phyloP scores from a whole-genome alignment of 2,113 vertebrate genomes.

The Nothoprocta perdicaria region DNA sequence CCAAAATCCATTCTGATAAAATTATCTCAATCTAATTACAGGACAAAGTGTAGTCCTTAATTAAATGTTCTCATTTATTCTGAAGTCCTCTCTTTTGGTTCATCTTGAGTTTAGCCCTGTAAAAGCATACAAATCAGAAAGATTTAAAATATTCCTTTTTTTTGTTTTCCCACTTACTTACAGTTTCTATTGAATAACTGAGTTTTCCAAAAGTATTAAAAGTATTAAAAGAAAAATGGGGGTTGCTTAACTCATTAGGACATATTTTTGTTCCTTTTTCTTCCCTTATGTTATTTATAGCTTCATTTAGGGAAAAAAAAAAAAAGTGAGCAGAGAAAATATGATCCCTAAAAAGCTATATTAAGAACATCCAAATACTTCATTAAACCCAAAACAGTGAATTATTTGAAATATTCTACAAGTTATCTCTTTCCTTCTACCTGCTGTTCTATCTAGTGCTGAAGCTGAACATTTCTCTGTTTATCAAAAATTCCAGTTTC shows the following conservation, averaged over 20 bases:
- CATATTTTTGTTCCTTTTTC: conserved; percentile 6
- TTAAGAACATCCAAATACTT: background rate
- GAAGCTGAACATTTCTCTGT: background rate
- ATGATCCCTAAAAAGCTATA: background rate
- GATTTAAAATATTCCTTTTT: background rate
- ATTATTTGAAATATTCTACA: conserved; percentile 26
- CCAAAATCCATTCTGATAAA: conserved; percentile 61
- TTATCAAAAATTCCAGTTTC: background rate
- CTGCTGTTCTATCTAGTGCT: background rate
- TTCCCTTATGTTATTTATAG: background rate
- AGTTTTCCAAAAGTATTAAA: conserved; percentile 3
- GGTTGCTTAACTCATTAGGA: conserved; percentile 36
- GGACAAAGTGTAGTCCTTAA: conserved; percentile 51
- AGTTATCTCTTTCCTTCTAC: background rate
- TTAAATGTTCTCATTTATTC: conserved; percentile 63
- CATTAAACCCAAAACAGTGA: background rate
- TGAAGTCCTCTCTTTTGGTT: conserved; percentile 6
- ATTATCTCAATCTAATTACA: conserved; percentile 67
- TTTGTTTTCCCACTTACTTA: background rate
- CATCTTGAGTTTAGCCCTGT: conserved; percentile 38
- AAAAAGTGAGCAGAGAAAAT: background rate
- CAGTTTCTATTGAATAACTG: background rate
- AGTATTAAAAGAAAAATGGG: conserved; percentile 39
- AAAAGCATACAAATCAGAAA: conserved; percentile 37
- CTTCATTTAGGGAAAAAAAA: background rate